Evolutionary conservation across 2,888 invertebrate species (phyloP).

Genomic region (Temnothorax rugatulus): DNA sequence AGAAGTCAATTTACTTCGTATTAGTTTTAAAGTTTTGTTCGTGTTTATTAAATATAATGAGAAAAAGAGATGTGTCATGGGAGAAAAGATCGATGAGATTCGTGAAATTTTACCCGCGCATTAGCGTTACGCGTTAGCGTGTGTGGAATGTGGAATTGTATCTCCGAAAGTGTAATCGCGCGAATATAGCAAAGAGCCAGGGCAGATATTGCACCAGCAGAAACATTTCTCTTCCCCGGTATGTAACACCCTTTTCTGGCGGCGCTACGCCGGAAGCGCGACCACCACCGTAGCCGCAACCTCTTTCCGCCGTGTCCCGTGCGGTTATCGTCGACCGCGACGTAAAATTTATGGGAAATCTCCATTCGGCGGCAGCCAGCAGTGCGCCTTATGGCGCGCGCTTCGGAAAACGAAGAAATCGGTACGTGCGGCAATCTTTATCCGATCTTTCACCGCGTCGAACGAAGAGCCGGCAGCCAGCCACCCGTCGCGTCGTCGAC

Average conservation of each 20-base stretch:
- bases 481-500: slow-evolving; percentile 40
- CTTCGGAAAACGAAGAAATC: slow-evolving; percentile 60
- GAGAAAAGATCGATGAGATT: not conserved
- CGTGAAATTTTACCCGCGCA: not conserved
- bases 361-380: slow-evolving; percentile 55
- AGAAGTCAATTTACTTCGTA: not conserved
- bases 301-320: slow-evolving; percentile 50
- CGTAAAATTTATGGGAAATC: slow-evolving; percentile 69
- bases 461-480: not conserved
- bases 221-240: slow-evolving; percentile 34
- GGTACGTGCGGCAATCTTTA: slow-evolving; percentile 82
- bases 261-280: slow-evolving; percentile 25
- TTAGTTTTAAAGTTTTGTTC: not conserved
- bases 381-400: slow-evolving; percentile 60
- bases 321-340: slow-evolving; percentile 54
- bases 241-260: slow-evolving; percentile 43
- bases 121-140: not conserved
- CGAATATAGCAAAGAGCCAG: slow-evolving; percentile 2
- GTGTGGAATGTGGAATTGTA: slow-evolving; percentile 21
- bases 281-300: slow-evolving; percentile 44
- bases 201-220: slow-evolving; percentile 31
- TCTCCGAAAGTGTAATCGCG: slow-evolving; percentile 31
- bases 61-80: not conserved
- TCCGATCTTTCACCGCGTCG: slow-evolving; percentile 80
- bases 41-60: not conserved